These are phyloP conservation scores for Galleria mellonella DNA, from an alignment of 1,140 invertebrate genomes.

Conservation along the genomic window DNA sequence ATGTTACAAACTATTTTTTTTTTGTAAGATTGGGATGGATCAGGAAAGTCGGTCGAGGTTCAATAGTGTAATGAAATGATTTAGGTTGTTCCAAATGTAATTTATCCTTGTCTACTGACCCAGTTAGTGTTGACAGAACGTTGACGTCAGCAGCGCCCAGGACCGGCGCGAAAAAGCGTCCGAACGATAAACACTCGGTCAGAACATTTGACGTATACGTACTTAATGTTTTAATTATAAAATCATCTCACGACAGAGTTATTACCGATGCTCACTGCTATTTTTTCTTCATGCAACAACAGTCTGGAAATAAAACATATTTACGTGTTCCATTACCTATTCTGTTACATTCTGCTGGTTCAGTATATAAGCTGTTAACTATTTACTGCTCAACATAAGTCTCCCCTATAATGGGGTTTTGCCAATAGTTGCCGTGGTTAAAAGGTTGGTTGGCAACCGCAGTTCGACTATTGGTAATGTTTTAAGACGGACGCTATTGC, in stretches of 20 bases:
- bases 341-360: no score
- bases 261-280: conserved; percentile 4
- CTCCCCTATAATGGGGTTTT: no score
- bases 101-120: conserved; percentile 56
- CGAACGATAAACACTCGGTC: conserved; percentile 27
- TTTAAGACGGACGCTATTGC: no score
- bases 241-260: conserved; percentile 7
- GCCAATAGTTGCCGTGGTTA: no score
- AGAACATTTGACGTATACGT: conserved; percentile 20
- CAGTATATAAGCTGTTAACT: no score
- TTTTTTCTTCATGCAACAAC: neutral
- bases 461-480: no score
- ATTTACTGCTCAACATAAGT: no score
- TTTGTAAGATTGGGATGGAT: conserved; percentile 4
- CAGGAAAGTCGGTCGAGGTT: neutral
- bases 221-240: conserved; percentile 27
- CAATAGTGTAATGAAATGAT: conserved; percentile 28
- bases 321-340: no score
- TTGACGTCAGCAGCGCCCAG: conserved; percentile 52
- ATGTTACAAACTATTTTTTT: no score
- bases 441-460: no score
- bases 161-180: conserved; percentile 36
- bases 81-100: conserved; percentile 39
- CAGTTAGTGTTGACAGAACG: conserved; percentile 60
- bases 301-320: no score